A percentile compares a stretch with the other conserved stretches of the same genome.
These are phyloP conservation scores for Antheraea pernyi DNA, from an alignment of 1,140 invertebrate species.

Conservation along the genomic window DNA sequence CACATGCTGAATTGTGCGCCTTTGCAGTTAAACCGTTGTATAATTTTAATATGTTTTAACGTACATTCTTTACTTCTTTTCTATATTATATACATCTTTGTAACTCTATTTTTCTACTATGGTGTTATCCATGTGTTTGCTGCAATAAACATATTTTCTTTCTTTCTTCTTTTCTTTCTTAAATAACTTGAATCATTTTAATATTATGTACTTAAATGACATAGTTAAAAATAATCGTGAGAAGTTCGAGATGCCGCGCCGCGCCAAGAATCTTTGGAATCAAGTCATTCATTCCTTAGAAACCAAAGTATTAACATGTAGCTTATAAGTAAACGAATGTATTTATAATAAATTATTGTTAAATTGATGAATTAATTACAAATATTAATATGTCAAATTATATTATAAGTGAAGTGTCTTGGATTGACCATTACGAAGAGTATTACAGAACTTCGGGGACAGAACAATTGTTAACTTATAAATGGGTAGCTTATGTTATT, in stretches of 20 bases:
- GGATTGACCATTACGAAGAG: constrained; percentile 39
- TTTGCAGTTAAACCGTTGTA: too few species aligned
- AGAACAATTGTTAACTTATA: constrained; percentile 50
- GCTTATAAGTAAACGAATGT: not conserved
- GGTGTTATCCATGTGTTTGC: too few species aligned
- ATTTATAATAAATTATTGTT: not conserved
- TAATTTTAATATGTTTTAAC: too few species aligned
- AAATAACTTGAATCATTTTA: not conserved
- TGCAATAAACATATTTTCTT: too few species aligned
- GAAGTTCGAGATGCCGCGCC: constrained; percentile 26
- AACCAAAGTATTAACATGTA: constrained; percentile 46
- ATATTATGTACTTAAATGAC: constrained; percentile 42
- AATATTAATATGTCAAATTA: constrained; percentile 12
- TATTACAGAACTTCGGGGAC: constrained; percentile 41
- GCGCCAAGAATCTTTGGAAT: constrained; percentile 34
- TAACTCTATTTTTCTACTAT: too few species aligned
- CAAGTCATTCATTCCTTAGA: constrained; percentile 42
- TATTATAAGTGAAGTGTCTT: constrained; percentile 20
- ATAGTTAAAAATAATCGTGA: constrained; percentile 40
- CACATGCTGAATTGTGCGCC: too few species aligned
- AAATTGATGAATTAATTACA: not conserved
- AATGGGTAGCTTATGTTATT: constrained; percentile 57
- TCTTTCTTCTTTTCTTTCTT: too few species aligned
- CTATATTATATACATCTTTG: too few species aligned
- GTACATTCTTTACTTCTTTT: too few species aligned